A percentile compares a stretch with the other conserved stretches of the same genome.
These are phyloP conservation scores for Apus apus DNA, from an alignment of 2,113 vertebrate genomes.

Conservation along the genomic window DNA sequence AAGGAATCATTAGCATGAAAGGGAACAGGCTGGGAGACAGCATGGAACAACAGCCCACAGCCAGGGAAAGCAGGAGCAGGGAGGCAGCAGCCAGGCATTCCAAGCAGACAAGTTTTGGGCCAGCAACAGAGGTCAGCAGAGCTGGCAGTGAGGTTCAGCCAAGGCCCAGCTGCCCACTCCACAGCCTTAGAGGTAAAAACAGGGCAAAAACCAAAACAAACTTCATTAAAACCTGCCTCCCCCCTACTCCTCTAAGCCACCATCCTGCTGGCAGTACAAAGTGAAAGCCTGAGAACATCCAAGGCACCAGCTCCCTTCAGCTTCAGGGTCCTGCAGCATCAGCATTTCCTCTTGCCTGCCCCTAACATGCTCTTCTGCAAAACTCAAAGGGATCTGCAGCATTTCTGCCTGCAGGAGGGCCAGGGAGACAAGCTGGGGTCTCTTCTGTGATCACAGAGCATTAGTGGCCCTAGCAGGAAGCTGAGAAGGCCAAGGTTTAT, in stretches of 20 bases:
- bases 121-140: background rate
- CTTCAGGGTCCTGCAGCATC: background rate
- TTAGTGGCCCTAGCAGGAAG: background rate
- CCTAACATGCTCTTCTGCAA: background rate
- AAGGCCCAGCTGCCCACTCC: background rate
- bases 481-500: background rate
- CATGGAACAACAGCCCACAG: background rate
- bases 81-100: background rate
- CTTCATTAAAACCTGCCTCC: background rate
- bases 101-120: background rate
- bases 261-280: background rate
- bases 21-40: background rate
- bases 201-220: background rate
- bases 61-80: background rate
- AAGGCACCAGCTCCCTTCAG: background rate
- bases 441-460: background rate
- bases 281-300: background rate
- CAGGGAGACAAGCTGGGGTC: background rate
- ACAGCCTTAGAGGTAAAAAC: background rate
- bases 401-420: background rate
- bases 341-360: background rate
- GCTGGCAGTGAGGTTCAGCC: background rate
- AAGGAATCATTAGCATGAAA: background rate
- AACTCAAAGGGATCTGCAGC: background rate
- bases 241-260: background rate